phyloP scores from a whole-genome alignment of 1,140 invertebrate genomes.

The Brachionus asplanchnoidis region DNA sequence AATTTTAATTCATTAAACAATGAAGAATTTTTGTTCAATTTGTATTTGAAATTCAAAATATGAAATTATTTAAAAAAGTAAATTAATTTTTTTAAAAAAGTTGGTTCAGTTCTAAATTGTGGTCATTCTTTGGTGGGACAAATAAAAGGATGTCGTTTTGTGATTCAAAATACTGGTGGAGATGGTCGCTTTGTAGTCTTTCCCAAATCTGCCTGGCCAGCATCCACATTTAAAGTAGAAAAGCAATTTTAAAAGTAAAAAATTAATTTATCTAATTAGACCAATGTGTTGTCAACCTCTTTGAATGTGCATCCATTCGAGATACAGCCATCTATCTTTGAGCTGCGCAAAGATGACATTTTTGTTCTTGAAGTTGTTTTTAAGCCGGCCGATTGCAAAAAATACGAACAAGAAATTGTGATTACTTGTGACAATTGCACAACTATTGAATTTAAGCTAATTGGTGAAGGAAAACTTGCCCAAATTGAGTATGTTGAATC shows the following conservation, averaged over 20 bases:
- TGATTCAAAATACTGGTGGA: slow-evolving; percentile 54
- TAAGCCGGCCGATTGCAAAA: slow-evolving; percentile 47
- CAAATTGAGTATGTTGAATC: slow-evolving; percentile 11
- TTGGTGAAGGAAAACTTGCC: slow-evolving; percentile 47
- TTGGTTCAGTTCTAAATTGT: slow-evolving; percentile 50
- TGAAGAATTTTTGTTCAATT: too few relatives aligned
- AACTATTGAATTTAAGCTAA: slow-evolving; percentile 51
- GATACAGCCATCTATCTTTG: slow-evolving; percentile 52
- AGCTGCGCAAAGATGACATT: slow-evolving; percentile 48
- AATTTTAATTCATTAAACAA: too few relatives aligned
- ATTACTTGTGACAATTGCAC: slow-evolving; percentile 57
- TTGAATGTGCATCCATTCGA: slow-evolving; percentile 51
- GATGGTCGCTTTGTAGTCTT: slow-evolving; percentile 54
- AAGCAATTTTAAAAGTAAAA: neutral
- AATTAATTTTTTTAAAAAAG: slow-evolving; percentile 44
- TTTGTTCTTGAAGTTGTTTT: slow-evolving; percentile 53
- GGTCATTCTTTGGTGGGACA: slow-evolving; percentile 54
- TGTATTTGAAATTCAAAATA: too few relatives aligned
- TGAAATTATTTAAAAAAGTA: too few relatives aligned
- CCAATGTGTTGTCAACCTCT: slow-evolving; percentile 46
- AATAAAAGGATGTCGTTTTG: slow-evolving; percentile 49
- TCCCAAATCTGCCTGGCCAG: slow-evolving; percentile 50
- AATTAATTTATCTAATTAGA: slow-evolving; percentile 45
- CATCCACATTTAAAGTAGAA: slow-evolving; percentile 54
- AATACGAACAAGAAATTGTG: slow-evolving; percentile 48